Percentiles rank a stretch among this genome's conserved stretches.
phyloP scores from a whole-genome alignment of 1,140 invertebrate species.

The Oscheius sp. region DNA sequence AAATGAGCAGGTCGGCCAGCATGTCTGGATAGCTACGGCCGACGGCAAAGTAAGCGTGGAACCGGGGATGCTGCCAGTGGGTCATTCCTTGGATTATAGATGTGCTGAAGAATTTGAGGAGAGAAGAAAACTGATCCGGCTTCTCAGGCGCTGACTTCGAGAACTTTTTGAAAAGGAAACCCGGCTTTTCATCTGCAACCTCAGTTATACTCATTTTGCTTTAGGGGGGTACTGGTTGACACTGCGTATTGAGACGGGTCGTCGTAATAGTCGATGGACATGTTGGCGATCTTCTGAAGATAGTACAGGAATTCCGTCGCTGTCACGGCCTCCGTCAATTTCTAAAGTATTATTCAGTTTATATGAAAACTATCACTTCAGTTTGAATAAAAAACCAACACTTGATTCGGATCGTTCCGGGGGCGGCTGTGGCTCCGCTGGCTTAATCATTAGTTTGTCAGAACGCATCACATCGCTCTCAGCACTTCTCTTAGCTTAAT shows the following conservation, averaged over 20 bases:
- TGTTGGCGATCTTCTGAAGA: conserved; percentile 93
- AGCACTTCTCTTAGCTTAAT: not conserved
- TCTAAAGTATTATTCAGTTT: not conserved
- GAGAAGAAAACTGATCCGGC: conserved; percentile 81
- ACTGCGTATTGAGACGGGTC: conserved; percentile 75
- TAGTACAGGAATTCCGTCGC: conserved; percentile 78
- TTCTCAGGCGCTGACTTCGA: conserved; percentile 77
- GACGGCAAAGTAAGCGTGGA: conserved; percentile 27
- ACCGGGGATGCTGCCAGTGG: conserved; percentile 33
- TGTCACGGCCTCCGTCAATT: conserved; percentile 71
- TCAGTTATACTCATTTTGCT: too few relatives aligned
- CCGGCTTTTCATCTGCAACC: conserved; percentile 75
- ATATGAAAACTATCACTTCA: not conserved
- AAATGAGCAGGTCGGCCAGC: conserved; percentile 9
- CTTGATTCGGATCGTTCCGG: not conserved
- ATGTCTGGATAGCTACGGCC: conserved; percentile 29
- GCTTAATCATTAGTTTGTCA: not conserved
- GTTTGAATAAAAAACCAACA: not conserved
- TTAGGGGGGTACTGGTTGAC: too few relatives aligned
- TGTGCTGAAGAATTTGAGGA: conserved; percentile 85
- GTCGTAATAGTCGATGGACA: conserved; percentile 87
- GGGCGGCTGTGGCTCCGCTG: not conserved
- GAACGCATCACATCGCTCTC: not conserved
- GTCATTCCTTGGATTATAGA: conserved; percentile 91
- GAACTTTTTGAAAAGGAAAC: conserved; percentile 77